These are phyloP conservation scores for Chamaetylas fuelleborni DNA, from an alignment of 2,113 vertebrate genomes.

Conservation along the genomic window DNA sequence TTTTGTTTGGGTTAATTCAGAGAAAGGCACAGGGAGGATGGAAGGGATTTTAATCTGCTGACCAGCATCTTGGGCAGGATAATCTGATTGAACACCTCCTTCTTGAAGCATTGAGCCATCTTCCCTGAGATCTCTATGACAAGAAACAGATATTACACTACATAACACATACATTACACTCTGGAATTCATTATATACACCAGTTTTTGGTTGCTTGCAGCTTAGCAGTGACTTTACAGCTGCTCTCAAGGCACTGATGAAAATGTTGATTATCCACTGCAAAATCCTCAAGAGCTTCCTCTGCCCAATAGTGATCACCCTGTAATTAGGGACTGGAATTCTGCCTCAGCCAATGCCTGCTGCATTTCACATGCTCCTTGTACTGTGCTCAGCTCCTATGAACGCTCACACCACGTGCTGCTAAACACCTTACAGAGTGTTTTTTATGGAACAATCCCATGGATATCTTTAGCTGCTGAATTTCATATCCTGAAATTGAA, in stretches of 20 bases:
- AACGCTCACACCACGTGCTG: background rate
- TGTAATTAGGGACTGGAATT: background rate
- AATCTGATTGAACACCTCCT: background rate
- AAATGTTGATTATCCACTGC: background rate
- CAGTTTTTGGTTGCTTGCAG: background rate
- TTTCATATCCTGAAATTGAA: background rate
- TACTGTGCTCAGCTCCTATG: background rate
- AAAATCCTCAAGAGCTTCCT: background rate
- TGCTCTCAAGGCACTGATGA: background rate
- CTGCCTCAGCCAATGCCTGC: background rate
- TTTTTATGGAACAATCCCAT: background rate
- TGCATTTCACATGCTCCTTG: background rate
- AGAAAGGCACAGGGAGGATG: background rate
- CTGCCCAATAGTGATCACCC: background rate
- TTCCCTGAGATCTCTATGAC: background rate
- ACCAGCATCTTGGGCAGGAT: background rate
- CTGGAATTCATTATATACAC: background rate
- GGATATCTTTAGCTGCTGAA: background rate
- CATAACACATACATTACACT: background rate
- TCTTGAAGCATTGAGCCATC: background rate
- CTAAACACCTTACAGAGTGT: background rate
- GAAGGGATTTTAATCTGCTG: background rate
- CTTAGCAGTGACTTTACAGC: background rate
- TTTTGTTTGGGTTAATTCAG: background rate
- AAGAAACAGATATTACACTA: background rate